Base-by-base conservation (phyloP, 2,888 invertebrate genomes). In the Artemia sinica region DNA sequence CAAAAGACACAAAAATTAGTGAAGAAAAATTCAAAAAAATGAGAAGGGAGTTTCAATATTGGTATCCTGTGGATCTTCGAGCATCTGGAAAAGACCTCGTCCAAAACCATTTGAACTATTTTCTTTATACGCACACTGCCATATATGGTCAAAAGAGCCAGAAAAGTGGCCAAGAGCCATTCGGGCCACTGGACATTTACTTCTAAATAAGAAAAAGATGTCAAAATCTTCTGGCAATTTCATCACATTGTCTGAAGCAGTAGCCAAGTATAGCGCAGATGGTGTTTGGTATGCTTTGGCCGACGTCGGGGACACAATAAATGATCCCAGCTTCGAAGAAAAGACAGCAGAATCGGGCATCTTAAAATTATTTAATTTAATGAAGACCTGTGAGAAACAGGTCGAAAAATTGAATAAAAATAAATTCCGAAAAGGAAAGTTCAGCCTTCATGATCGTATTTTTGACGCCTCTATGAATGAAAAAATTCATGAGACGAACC, bases 201-300 rank as follows among this genome's bases (percentile, higher is more conserved):
- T 98, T 77, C 81, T 98, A 66, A 98, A 98, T 78, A 95, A 95
- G 0, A 86, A 93, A 8, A 99, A 98, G 80, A 98, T 98, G 98
- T 96, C 97, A 0, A 98, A 98, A 78, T 94, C 94, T 0, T 97
- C 97, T 50, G 98, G 98, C 0, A 99, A 99, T 78, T 99, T 98
- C 79, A 79, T 98, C 74, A 97, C 97, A 0, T 81, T 97, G 0
- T 78, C 83, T 12, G 94, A 97, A 75, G 92, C 94, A 11, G 82
- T 97, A 9, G 82, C 86, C 14, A 93, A 91, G 77, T 99, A 92
- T 79, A 94, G 95, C 68, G 97, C 98, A 0, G 98, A 98, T 79
- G 98, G 96, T 68, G 94, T 88, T 88, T 82, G 97, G 48, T 79
- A 98, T 69, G 91, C 92, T 71, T 79, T 98, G 69, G 97, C 98